phyloP scores from a whole-genome alignment of 2,888 invertebrate genomes.

The Lasioglossum leucozonium region DNA sequence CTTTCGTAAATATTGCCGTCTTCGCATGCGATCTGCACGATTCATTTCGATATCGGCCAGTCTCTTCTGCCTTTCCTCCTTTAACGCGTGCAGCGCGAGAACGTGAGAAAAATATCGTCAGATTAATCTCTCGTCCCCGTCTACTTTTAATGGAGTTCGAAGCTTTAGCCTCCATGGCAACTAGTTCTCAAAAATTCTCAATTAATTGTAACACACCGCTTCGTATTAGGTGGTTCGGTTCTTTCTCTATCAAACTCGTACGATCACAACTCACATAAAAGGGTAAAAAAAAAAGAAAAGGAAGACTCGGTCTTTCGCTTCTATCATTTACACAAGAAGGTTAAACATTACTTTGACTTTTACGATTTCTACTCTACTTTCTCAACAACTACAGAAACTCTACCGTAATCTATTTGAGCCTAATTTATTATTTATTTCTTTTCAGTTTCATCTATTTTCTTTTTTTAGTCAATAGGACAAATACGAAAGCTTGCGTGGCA shows the following conservation, averaged over 20 bases:
- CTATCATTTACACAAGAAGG: not conserved
- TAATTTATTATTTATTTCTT: not conserved
- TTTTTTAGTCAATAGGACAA: slow-evolving; percentile 55
- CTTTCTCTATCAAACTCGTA: slow-evolving; percentile 13
- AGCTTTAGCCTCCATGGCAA: not conserved
- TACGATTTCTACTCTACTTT: slow-evolving; percentile 15
- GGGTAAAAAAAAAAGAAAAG: not conserved
- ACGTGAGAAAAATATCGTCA: slow-evolving; percentile 39
- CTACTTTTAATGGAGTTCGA: not conserved
- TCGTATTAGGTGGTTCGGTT: slow-evolving; percentile 5
- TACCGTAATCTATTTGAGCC: slow-evolving; percentile 21
- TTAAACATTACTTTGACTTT: slow-evolving; percentile 1
- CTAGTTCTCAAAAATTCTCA: not conserved
- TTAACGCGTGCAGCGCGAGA: slow-evolving; percentile 70
- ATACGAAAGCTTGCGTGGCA: slow-evolving; percentile 53
- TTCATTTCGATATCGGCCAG: slow-evolving; percentile 90
- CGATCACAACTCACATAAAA: slow-evolving; percentile 35
- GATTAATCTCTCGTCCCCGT: slow-evolving; percentile 45
- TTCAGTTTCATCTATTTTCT: not conserved
- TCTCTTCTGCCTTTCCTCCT: slow-evolving; percentile 91
- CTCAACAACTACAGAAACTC: slow-evolving; percentile 23
- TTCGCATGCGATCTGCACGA: slow-evolving; percentile 88
- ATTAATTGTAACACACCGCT: slow-evolving; percentile 40
- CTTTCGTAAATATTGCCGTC: slow-evolving; percentile 89
- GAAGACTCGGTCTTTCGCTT: not conserved